Evolutionary conservation across 2,113 vertebrate genomes (phyloP), one percentile per base, ranked within the genome.

Genomic region (Dipodomys stephensi): DNA sequence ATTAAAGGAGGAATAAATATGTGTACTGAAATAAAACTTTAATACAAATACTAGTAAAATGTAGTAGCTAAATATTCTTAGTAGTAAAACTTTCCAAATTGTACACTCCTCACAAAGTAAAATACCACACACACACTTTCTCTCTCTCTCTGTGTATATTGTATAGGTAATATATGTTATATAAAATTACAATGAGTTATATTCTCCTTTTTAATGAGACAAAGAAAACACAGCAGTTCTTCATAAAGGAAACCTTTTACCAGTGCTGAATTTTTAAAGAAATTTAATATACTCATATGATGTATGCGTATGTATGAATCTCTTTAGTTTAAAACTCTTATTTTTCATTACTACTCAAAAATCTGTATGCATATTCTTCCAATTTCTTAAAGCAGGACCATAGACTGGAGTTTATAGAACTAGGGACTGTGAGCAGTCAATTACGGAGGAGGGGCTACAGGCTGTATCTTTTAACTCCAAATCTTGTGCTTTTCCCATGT

Each of bases 261-360:
- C 28, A 72, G 20, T 89, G 25, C 83, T 88, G 78, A 91, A 84
- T 86, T 92, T 90, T 88, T 86, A 68, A 83, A 82, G 35, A 76
- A 92, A 81, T 73, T 77, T 96, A 93, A 91, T 91, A 74, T 86
- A 72, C 44, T 95, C 64, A 79, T 39, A 71, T 22, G 72, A 44
- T 77, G 28, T 25, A 93, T 87, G 71, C 90, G 92, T 95, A 93
- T 94, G 93, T 95, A 95, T 82, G n/a, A 23, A 69, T 6, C 35
- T 83, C 22, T 95, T 93, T 89, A 72, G 27, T 35, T 93, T 92
- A 30, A 89, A 96, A 94, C 69, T 23, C 87, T 46, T 46, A 12
- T 62, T 57, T 77, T 88, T 65, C 28, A 76, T 74, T 89, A 44
- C 84, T 89, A 73, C 9, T 84, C 4, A 78, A n/a, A 88, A 73